phyloP scores from a whole-genome alignment of 2,888 invertebrate species.

The Cosmopolites sordidus region DNA sequence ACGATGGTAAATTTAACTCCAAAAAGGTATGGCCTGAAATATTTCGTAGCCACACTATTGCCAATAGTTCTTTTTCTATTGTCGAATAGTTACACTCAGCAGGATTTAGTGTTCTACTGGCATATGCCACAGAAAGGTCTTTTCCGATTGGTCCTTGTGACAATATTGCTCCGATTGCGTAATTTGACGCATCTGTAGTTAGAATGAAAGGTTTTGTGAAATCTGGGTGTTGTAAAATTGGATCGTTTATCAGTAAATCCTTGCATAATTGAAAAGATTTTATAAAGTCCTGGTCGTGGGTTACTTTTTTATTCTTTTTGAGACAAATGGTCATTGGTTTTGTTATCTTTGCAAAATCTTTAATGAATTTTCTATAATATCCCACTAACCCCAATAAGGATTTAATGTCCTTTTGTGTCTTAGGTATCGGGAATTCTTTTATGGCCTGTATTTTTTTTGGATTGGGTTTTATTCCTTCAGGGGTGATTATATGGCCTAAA shows the following conservation, averaged over 20 bases:
- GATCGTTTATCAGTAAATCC: too few species aligned
- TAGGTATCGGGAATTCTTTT: constrained; percentile 25
- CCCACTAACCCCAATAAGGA: too few species aligned
- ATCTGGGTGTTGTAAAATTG: too few species aligned
- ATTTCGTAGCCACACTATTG: constrained; percentile 15
- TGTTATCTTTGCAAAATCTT: constrained; percentile 21
- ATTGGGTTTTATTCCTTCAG: constrained; percentile 22
- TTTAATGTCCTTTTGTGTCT: constrained; percentile 25
- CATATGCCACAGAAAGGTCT: constrained; percentile 25
- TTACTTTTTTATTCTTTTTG: constrained; percentile 17
- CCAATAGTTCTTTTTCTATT: constrained; percentile 24
- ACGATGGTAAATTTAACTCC: too few species aligned
- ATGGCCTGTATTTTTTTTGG: constrained; percentile 7
- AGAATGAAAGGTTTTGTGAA: too few species aligned
- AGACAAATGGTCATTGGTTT: constrained; percentile 23
- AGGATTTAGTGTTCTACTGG: constrained; percentile 25
- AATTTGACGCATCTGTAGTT: constrained; percentile 18
- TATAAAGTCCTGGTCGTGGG: constrained; percentile 19
- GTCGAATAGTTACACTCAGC: constrained; percentile 20
- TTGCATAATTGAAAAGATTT: constrained; percentile 19
- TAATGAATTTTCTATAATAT: too few species aligned
- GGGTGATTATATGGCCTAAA: too few species aligned
- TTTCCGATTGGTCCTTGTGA: constrained; percentile 22
- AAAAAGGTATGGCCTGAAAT: constrained; percentile 19
- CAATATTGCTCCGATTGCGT: constrained; percentile 24